Evolutionary conservation across 2,888 invertebrate species (phyloP).

Genomic region (Drosophila rellima): DNA sequence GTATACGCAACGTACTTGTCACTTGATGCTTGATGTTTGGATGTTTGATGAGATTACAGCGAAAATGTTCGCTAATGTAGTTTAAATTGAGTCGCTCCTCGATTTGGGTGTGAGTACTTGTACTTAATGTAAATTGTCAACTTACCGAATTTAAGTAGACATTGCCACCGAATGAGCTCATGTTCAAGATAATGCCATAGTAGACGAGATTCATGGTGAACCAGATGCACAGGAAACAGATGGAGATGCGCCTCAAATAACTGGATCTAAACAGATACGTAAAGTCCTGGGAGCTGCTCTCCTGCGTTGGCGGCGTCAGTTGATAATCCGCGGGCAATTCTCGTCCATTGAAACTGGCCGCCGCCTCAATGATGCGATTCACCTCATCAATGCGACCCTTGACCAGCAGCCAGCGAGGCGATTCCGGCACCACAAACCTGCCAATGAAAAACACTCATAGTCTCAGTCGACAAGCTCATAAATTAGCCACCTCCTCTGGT

Average conservation of each 20-base stretch:
- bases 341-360: constrained; percentile 89
- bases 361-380: constrained; percentile 88
- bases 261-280: constrained; percentile 89
- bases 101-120: not conserved
- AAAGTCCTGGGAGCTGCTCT: constrained; percentile 87
- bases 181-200: constrained; percentile 89
- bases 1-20: constrained; percentile 46
- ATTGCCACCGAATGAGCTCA: constrained; percentile 91
- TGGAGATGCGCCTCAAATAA: constrained; percentile 89
- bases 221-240: constrained; percentile 91
- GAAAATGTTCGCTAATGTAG: constrained; percentile 14
- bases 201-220: constrained; percentile 88
- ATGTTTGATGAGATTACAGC: constrained; percentile 37
- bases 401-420: constrained; percentile 91
- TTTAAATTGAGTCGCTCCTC: not conserved
- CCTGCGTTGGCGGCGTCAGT: constrained; percentile 87
- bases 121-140: constrained; percentile 49
- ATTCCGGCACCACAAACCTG: constrained; percentile 93
- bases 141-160: constrained; percentile 91
- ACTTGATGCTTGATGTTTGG: constrained; percentile 42
- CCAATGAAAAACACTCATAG: constrained; percentile 23
- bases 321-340: constrained; percentile 90
- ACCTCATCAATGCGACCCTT: constrained; percentile 91
- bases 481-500: constrained; percentile 47
- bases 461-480: constrained; percentile 31